A percentile compares a stretch with the other conserved stretches of the same genome.
These are phyloP conservation scores for Echinops telfairi DNA, from an alignment of 2,113 vertebrate species.

Conservation along the genomic window DNA sequence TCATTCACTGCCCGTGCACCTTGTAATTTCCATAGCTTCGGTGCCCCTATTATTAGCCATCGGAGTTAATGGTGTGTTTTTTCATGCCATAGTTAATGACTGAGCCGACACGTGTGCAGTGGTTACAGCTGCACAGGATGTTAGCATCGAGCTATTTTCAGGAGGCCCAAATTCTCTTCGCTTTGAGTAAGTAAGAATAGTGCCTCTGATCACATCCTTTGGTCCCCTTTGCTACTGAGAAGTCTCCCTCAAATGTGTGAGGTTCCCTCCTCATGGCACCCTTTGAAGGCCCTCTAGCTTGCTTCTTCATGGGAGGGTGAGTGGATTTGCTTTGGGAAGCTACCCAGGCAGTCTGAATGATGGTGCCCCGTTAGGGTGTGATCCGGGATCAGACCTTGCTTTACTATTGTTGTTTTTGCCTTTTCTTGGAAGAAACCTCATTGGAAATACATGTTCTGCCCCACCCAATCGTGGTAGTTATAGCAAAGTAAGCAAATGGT, in stretches of 20 bases:
- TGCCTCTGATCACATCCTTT: background rate
- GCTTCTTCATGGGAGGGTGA: background rate
- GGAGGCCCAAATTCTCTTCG: background rate
- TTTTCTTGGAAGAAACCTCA: constrained; percentile 32
- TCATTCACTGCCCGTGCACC: background rate
- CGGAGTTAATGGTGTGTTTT: background rate
- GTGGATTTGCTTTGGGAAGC: constrained; percentile 26
- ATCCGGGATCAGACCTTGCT: background rate
- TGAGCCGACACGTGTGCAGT: background rate
- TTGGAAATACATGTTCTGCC: background rate
- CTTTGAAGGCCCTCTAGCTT: background rate
- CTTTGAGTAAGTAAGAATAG: no score
- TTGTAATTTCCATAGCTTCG: constrained; percentile 6
- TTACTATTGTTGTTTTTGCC: background rate
- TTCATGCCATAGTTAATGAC: background rate
- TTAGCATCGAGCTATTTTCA: background rate
- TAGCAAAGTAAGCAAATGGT: constrained; percentile 35
- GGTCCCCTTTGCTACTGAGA: background rate
- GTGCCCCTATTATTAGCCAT: background rate
- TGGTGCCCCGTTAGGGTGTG: background rate
- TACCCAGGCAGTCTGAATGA: constrained; percentile 4
- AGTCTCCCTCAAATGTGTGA: background rate
- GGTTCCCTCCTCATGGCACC: background rate
- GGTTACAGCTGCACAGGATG: background rate
- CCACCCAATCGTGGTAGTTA: background rate